Percentiles rank a stretch among this genome's conserved stretches.
These are phyloP conservation scores for Trididemnum clinides DNA, from an alignment of 23 tunicate genomes.

Conservation along the genomic window DNA sequence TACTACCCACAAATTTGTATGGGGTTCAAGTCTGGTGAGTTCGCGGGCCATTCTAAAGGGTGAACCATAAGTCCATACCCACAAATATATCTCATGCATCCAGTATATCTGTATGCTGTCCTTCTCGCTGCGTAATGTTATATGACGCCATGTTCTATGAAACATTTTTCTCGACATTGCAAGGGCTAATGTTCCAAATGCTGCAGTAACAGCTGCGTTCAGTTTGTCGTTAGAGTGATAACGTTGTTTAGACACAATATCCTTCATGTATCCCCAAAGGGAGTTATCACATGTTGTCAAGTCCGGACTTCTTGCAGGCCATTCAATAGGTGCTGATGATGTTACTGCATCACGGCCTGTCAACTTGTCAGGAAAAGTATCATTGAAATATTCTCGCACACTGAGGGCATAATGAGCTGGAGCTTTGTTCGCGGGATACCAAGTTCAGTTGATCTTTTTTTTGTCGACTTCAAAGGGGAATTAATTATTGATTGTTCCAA, in stretches of 20 bases:
- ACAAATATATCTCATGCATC: neutral
- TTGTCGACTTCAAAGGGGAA: conserved; percentile 1
- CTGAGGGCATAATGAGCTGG: neutral
- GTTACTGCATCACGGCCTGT: neutral
- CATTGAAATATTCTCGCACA: neutral
- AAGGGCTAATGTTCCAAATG: conserved; percentile 22
- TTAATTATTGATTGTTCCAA: conserved; percentile 17
- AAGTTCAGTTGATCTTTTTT: conserved; percentile 26
- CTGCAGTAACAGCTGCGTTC: conserved; percentile 22
- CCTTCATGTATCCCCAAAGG: conserved; percentile 13
- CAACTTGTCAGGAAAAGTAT: neutral
- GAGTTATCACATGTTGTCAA: conserved; percentile 17
- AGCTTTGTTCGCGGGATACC: conserved; percentile 14
- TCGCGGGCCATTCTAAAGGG: too few relatives aligned
- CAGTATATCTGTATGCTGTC: conserved; percentile 14
- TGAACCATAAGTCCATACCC: neutral
- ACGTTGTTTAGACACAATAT: conserved; percentile 9
- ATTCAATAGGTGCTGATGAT: neutral
- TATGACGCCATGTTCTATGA: conserved; percentile 4
- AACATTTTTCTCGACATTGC: neutral
- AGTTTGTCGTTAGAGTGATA: conserved; percentile 6
- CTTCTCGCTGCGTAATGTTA: conserved; percentile 17
- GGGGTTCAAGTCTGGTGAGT: too few relatives aligned
- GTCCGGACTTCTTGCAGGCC: conserved; percentile 2
- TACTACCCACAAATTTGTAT: too few relatives aligned